These are phyloP conservation scores for Aspidiotus rigidus DNA, from an alignment of 2,888 invertebrate genomes.

Conservation along the genomic window DNA sequence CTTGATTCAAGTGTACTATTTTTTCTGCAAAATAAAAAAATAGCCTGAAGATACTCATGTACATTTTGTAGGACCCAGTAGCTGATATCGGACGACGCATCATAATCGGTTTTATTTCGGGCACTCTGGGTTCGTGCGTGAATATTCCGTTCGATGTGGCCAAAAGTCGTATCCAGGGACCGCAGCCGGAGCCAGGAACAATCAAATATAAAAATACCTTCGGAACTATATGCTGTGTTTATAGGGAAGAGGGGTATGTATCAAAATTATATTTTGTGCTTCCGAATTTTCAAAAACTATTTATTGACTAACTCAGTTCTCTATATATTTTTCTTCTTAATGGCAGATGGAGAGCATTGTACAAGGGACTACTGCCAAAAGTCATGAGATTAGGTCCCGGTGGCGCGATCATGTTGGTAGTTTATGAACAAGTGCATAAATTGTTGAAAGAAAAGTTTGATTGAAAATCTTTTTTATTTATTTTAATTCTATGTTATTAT, in stretches of 20 bases:
- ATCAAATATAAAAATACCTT: constrained; percentile 72
- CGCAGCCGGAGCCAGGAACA: constrained; percentile 62
- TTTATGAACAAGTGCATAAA: constrained; percentile 76
- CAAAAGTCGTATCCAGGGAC: constrained; percentile 89
- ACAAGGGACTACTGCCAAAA: constrained; percentile 87
- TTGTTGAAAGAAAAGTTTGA: constrained; percentile 53
- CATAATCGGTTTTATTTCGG: constrained; percentile 75
- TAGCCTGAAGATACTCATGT: background rate
- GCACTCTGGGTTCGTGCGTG: constrained; percentile 71
- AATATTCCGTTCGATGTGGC: constrained; percentile 96
- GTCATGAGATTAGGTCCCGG: constrained; percentile 85
- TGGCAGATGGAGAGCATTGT: constrained; percentile 71
- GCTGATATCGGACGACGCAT: constrained; percentile 66
- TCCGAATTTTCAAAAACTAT: background rate
- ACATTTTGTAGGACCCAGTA: constrained; percentile 50
- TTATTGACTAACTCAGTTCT: background rate
- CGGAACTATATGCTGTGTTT: constrained; percentile 61
- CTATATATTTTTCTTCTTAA: constrained; percentile 35
- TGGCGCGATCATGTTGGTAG: constrained; percentile 88
- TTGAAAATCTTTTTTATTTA: background rate
- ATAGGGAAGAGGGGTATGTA: constrained; percentile 77
- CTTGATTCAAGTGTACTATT: too few relatives aligned
- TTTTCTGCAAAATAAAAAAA: too few relatives aligned
- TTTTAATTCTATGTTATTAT: background rate
- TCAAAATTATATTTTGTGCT: background rate